These are phyloP conservation scores for Sepioteuthis lessoniana DNA, from an alignment of 2,888 invertebrate species.

Conservation along the genomic window DNA sequence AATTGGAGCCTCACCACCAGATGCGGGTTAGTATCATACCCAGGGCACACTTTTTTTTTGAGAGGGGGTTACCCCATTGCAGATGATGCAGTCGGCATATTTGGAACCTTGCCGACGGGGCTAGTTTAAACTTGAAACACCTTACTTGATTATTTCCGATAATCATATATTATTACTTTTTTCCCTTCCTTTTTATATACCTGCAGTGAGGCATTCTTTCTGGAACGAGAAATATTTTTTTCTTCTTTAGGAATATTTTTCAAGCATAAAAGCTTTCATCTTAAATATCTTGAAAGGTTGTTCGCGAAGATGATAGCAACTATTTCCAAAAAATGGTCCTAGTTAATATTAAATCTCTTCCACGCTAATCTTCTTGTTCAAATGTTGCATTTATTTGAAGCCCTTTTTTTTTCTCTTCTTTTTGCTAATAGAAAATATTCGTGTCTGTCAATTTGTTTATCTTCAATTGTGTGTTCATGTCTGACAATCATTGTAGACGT, in stretches of 20 bases:
- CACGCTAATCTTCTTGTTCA: neutral
- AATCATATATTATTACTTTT: no score
- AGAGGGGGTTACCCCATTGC: no score
- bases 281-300: neutral
- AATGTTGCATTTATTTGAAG: neutral
- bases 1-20: no score
- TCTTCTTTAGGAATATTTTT: neutral
- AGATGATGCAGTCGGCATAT: no score
- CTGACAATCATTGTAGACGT: neutral
- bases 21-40: no score
- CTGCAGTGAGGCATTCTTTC: no score
- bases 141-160: no score
- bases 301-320: neutral
- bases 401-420: neutral
- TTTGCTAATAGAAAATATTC: conserved; percentile 8
- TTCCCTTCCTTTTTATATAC: no score
- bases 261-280: neutral
- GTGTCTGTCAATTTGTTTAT: neutral
- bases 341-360: neutral
- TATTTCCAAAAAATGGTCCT: neutral
- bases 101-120: no score
- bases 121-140: no score
- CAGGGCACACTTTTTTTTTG: no score
- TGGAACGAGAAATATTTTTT: no score
- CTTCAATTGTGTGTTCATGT: neutral